Conservation (phyloP, 1,140 invertebrate species). For the Pogonus chalceus region DNA sequence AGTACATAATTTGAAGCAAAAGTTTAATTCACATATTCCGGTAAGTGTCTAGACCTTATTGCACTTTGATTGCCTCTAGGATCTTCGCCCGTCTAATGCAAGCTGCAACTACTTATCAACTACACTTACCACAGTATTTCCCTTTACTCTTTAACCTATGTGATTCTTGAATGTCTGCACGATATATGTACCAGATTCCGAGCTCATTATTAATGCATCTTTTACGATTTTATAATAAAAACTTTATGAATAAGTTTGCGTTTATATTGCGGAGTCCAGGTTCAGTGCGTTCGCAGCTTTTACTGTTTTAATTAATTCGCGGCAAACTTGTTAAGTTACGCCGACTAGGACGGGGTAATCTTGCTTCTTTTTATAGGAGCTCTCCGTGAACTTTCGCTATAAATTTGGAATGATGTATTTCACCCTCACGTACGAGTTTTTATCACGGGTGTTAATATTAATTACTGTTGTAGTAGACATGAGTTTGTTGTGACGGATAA, state of each 20-base stretch:
- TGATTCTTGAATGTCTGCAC: no score
- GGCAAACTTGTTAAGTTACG: background rate
- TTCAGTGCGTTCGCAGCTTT: background rate
- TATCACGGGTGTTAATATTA: no score
- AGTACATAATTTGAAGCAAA: no score
- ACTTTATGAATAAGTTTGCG: no score
- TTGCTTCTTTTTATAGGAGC: background rate
- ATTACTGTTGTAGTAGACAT: no score
- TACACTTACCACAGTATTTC: background rate
- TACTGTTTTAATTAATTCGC: background rate
- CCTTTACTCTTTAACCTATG: no score
- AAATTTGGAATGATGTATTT: background rate
- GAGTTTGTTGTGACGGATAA: no score
- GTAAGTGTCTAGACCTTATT: no score
- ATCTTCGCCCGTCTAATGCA: background rate
- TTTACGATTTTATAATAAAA: no score
- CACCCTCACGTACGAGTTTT: background rate
- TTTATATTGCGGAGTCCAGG: background rate
- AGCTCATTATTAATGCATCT: no score
- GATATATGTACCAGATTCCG: no score
- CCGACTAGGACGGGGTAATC: background rate
- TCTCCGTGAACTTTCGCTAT: background rate
- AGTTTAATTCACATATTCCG: background rate
- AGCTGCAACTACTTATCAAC: background rate
- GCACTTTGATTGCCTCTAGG: background rate